Conservation (phyloP, 2,888 invertebrate genomes). For the Limulus polyphemus region DNA sequence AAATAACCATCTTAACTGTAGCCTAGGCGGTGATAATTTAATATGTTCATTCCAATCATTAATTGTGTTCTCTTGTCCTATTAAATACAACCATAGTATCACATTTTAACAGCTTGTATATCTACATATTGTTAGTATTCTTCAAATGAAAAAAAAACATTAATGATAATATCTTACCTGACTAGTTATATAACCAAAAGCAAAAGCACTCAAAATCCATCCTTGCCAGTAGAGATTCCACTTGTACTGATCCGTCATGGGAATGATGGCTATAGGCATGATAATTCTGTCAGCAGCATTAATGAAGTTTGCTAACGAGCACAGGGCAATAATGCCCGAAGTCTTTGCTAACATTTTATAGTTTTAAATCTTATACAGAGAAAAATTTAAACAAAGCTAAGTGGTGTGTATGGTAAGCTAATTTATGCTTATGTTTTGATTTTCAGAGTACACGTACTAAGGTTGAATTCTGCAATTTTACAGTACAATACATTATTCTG, state of each 20-base stretch:
- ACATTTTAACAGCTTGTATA: no score
- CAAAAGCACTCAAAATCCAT: constrained; percentile 61
- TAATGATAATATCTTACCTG: constrained; percentile 42
- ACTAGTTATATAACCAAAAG: constrained; percentile 61
- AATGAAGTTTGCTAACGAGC: constrained; percentile 60
- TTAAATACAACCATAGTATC: no score
- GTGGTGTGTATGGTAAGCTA: background rate
- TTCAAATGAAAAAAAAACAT: constrained; percentile 10
- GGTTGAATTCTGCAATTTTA: no score
- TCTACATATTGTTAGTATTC: no score
- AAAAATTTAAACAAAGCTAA: background rate
- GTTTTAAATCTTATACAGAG: background rate
- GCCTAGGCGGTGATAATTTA: no score
- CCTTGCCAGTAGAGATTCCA: constrained; percentile 59
- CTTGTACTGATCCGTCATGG: constrained; percentile 55
- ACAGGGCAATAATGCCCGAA: constrained; percentile 43
- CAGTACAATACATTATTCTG: no score
- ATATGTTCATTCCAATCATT: background rate
- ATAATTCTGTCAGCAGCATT: constrained; percentile 63
- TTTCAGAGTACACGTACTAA: no score
- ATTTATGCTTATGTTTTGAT: no score
- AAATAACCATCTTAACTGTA: no score
- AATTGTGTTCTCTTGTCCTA: no score
- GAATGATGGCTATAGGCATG: constrained; percentile 63
- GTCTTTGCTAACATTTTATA: constrained; percentile 19